These are phyloP conservation scores for Microcebus jonahi DNA, from an alignment of 2,113 vertebrate species.

Conservation along the genomic window DNA sequence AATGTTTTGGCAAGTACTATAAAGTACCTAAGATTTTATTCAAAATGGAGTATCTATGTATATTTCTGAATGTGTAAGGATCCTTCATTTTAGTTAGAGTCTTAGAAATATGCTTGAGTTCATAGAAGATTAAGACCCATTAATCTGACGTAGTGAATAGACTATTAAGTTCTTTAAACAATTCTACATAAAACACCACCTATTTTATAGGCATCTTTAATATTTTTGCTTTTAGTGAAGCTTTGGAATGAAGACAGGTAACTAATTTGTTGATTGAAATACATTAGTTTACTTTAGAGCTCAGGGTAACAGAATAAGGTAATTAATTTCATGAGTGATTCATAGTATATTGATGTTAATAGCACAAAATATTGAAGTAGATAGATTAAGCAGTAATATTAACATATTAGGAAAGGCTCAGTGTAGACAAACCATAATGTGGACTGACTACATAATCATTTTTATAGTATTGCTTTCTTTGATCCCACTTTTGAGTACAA, in stretches of 20 bases:
- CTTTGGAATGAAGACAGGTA: neutral
- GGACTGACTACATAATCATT: neutral
- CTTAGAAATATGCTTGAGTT: neutral
- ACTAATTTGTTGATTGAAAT: constrained; percentile 19
- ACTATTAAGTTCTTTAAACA: neutral
- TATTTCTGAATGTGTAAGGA: neutral
- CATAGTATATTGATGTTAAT: neutral
- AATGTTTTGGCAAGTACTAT: neutral
- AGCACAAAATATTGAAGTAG: neutral
- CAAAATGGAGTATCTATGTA: neutral
- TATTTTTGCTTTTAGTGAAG: neutral
- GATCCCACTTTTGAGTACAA: neutral
- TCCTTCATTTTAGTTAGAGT: neutral
- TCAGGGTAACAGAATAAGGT: neutral
- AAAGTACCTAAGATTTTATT: neutral
- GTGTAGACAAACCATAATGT: neutral
- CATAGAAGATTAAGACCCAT: neutral
- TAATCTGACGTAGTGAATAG: neutral
- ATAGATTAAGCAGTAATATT: neutral
- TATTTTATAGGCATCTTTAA: neutral
- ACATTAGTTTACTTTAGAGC: neutral
- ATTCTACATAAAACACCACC: neutral
- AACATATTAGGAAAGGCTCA: neutral
- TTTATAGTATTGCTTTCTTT: neutral
- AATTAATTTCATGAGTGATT: neutral